These are phyloP conservation scores for Sternotherus odoratus DNA, from an alignment of 2,797 vertebrate species.

Conservation along the genomic window DNA sequence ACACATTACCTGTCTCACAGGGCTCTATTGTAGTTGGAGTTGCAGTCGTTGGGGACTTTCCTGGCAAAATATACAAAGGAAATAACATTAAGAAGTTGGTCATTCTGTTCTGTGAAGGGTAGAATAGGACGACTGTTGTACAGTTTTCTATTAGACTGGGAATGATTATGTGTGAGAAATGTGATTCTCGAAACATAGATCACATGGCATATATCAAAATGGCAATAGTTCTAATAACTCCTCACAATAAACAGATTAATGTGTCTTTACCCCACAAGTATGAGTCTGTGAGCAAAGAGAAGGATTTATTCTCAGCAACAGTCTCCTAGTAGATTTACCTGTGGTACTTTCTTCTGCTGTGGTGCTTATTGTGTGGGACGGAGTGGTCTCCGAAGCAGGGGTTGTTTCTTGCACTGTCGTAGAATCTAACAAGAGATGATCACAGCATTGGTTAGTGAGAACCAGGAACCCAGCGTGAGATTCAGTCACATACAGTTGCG, in stretches of 20 bases:
- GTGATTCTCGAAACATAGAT: too few relatives aligned
- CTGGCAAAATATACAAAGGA: too few relatives aligned
- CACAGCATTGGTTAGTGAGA: not conserved
- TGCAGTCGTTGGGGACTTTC: too few relatives aligned
- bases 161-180: not conserved
- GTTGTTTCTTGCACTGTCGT: not conserved
- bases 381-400: slow-evolving; percentile 25
- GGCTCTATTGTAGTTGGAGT: too few relatives aligned
- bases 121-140: rapidly evolving
- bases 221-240: not conserved
- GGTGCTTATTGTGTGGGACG: slow-evolving; percentile 53
- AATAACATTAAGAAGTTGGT: too few relatives aligned
- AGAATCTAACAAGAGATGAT: not conserved
- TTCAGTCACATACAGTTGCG: not conserved
- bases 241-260: not conserved
- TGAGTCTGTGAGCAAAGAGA: rapidly evolving
- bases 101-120: too few relatives aligned
- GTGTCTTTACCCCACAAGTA: not conserved
- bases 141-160: not conserved
- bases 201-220: rapidly evolving
- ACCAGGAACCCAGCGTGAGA: not conserved
- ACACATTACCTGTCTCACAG: too few relatives aligned
- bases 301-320: not conserved
- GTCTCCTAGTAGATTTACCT: not conserved
- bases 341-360: not conserved